phyloP scores from a whole-genome alignment of 1,140 invertebrate genomes.

The Probaryconus sp. region DNA sequence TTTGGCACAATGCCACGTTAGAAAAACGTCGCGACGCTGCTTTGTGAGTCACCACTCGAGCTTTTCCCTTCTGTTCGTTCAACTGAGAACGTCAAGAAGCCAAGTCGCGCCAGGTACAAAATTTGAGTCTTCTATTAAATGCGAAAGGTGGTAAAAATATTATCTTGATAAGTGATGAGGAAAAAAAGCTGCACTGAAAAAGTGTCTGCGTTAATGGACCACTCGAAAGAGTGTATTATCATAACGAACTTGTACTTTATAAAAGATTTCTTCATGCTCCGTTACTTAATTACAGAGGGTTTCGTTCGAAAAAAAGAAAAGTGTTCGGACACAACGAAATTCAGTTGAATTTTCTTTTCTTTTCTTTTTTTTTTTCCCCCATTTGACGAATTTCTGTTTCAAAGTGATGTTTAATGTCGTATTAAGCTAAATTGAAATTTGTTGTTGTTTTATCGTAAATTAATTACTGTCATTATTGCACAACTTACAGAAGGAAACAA shows the following conservation, averaged over 20 bases:
- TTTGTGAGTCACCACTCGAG: conserved; percentile 15
- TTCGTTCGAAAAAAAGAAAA: neutral
- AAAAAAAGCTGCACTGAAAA: conserved; percentile 38
- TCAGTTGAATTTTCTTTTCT: no score
- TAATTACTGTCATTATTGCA: no score
- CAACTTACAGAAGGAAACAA: no score
- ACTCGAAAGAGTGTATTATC: conserved; percentile 41
- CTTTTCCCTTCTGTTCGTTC: conserved; percentile 33
- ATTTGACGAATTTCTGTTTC: no score
- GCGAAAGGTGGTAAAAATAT: conserved; percentile 46
- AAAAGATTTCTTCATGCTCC: conserved; percentile 3
- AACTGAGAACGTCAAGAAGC: conserved; percentile 34
- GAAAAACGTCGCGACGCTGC: conserved; percentile 24
- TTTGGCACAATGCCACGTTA: conserved; percentile 34
- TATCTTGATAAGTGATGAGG: conserved; percentile 40
- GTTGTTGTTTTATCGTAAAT: no score
- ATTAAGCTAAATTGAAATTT: no score
- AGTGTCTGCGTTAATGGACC: conserved; percentile 32
- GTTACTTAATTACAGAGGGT: no score
- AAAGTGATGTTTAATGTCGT: no score
- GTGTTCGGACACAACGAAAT: neutral
- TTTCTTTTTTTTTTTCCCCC: no score
- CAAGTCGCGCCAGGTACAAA: conserved; percentile 16
- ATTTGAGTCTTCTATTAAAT: conserved; percentile 37
- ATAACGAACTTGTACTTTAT: conserved; percentile 23